These are phyloP conservation scores for Acanthaster planci DNA, from an alignment of 35 echinoderm and acorn worm species.

Conservation along the genomic window DNA sequence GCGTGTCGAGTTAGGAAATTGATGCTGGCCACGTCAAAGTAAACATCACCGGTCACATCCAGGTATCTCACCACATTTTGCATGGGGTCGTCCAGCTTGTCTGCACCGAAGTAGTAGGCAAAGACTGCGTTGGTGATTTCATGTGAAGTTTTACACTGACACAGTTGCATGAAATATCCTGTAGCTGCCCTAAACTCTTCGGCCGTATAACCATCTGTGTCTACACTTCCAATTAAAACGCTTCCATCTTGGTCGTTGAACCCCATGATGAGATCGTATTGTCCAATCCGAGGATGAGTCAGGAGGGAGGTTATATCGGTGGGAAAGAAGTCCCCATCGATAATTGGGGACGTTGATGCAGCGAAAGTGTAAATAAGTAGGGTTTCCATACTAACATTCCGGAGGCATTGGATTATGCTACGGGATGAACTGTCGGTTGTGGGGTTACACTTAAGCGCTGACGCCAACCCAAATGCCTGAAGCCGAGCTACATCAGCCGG, in stretches of 20 bases:
- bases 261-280: constrained; percentile 52
- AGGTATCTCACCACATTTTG: not conserved
- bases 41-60: not conserved
- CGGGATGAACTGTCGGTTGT: not conserved
- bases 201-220: not conserved
- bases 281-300: not conserved
- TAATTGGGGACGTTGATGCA: not conserved
- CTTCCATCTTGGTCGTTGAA: constrained; percentile 45
- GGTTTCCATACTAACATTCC: constrained; percentile 1
- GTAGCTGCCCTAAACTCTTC: not conserved
- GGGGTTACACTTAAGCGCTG: not conserved
- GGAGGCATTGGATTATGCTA: constrained; percentile 22
- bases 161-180: not conserved
- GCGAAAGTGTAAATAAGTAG: not conserved
- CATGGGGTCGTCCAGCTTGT: not conserved
- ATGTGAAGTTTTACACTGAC: not conserved
- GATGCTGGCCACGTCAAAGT: not conserved
- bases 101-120: not conserved
- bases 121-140: not conserved
- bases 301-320: not conserved
- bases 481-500: not conserved
- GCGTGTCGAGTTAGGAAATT: not conserved
- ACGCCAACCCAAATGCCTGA: constrained; percentile 1
- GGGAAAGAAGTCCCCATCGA: constrained; percentile 50
- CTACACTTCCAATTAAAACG: not conserved